These are phyloP conservation scores for Drosophila busckii DNA, from an alignment of 1,140 invertebrate species.

Conservation along the genomic window DNA sequence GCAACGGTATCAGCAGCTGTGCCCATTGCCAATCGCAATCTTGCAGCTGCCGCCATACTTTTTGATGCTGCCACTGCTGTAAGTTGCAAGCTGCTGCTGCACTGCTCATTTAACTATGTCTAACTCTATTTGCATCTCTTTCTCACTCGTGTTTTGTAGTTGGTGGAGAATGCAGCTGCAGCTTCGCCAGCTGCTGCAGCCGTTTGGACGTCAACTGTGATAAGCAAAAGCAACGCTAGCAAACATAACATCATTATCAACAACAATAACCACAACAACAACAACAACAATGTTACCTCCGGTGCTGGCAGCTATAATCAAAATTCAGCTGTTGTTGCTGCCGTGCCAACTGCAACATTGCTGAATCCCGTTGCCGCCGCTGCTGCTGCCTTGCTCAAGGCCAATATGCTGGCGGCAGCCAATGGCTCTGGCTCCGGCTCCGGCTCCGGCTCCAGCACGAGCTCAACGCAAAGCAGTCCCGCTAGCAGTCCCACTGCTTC, in stretches of 20 bases:
- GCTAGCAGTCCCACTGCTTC: conserved; percentile 51
- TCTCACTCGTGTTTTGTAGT: neutral
- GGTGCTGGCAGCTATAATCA: conserved; percentile 11
- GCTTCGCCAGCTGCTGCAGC: conserved; percentile 13
- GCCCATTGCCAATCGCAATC: too few species aligned
- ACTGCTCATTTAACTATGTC: neutral
- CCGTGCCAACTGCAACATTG: neutral
- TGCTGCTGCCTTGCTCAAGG: neutral
- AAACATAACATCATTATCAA: conserved; percentile 16
- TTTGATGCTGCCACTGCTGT: conserved; percentile 54
- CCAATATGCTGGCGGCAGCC: too few species aligned
- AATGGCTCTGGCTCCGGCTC: too few species aligned
- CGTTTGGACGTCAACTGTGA: conserved; percentile 54
- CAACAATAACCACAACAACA: conserved; percentile 4
- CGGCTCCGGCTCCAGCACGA: neutral
- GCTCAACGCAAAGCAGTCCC: conserved; percentile 33
- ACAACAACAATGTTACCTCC: conserved; percentile 16
- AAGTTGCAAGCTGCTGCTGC: conserved; percentile 7
- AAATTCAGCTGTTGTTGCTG: neutral
- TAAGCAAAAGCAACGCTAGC: conserved; percentile 50
- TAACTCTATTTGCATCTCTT: neutral
- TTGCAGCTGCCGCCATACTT: conserved; percentile 42
- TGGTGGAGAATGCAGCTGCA: conserved; percentile 2
- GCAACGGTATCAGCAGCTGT: conserved; percentile 16
- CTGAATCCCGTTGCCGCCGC: conserved; percentile 10